phyloP scores from a whole-genome alignment of 2,888 invertebrate species.

The Euphydryas editha region DNA sequence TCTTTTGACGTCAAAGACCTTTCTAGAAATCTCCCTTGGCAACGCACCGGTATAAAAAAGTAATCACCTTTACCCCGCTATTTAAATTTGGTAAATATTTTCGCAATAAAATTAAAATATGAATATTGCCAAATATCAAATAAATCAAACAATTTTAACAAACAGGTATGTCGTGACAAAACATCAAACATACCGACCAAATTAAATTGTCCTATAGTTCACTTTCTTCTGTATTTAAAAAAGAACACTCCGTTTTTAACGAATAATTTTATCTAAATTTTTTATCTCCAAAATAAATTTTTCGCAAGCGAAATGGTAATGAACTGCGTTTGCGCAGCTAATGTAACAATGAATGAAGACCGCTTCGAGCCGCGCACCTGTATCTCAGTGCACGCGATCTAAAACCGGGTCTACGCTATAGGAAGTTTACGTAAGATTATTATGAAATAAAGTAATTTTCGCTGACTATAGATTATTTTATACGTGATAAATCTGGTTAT shows the following conservation, averaged over 20 bases:
- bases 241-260: neutral
- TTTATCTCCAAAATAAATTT: conserved; percentile 33
- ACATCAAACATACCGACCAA: too few relatives aligned
- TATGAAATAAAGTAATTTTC: neutral
- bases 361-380: conserved; percentile 76
- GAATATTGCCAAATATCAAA: too few relatives aligned
- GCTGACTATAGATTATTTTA: neutral
- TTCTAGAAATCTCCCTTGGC: neutral
- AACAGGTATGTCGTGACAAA: too few relatives aligned
- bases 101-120: too few relatives aligned
- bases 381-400: conserved; percentile 74
- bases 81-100: too few relatives aligned
- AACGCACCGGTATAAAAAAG: neutral
- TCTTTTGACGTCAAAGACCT: neutral
- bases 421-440: conserved; percentile 1
- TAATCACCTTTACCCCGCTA: too few relatives aligned
- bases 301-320: conserved; percentile 25
- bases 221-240: too few relatives aligned
- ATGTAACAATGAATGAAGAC: conserved; percentile 74
- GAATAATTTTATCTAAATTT: conserved; percentile 14
- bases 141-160: too few relatives aligned
- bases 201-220: too few relatives aligned
- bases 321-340: conserved; percentile 35
- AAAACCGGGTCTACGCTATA: conserved; percentile 49
- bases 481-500: too few relatives aligned